phyloP scores from a whole-genome alignment of 2,797 vertebrate genomes.

The Characodon lateralis region DNA sequence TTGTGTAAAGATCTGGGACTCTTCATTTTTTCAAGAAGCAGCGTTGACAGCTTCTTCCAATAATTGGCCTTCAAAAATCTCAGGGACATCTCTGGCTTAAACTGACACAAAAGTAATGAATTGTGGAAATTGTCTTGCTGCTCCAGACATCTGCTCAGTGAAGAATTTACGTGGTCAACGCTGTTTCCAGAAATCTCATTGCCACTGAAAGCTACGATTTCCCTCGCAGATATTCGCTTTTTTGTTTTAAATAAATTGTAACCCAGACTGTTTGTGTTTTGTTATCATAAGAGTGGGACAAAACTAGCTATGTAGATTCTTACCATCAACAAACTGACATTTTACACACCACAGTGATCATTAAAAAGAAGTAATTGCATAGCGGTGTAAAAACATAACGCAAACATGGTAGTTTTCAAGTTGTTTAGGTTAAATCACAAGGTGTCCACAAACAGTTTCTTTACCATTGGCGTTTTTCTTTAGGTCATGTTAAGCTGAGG shows the following conservation, averaged over 20 bases:
- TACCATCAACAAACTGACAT: too few species aligned
- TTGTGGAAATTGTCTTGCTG: neutral
- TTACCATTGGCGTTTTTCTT: neutral
- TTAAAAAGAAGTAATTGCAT: too few species aligned
- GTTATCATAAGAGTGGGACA: too few species aligned
- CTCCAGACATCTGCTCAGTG: neutral
- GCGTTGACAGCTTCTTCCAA: neutral
- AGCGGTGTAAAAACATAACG: too few species aligned
- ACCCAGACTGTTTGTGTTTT: too few species aligned
- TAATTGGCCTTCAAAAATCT: constrained; percentile 7
- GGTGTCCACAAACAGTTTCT: neutral
- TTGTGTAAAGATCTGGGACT: neutral
- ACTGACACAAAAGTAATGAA: neutral
- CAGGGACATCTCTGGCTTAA: constrained; percentile 1
- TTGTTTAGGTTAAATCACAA: neutral
- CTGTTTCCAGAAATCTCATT: neutral
- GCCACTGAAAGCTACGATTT: neutral
- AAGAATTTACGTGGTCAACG: neutral
- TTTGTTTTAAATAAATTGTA: neutral
- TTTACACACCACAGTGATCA: too few species aligned
- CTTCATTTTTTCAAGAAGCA: neutral
- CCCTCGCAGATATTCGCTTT: neutral
- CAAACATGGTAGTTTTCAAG: too few species aligned
- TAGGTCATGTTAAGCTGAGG: neutral
- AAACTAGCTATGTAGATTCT: too few species aligned